Evolutionary conservation across 2,797 vertebrate species (phyloP).

Genomic region (Dicrostonyx torquatus): DNA sequence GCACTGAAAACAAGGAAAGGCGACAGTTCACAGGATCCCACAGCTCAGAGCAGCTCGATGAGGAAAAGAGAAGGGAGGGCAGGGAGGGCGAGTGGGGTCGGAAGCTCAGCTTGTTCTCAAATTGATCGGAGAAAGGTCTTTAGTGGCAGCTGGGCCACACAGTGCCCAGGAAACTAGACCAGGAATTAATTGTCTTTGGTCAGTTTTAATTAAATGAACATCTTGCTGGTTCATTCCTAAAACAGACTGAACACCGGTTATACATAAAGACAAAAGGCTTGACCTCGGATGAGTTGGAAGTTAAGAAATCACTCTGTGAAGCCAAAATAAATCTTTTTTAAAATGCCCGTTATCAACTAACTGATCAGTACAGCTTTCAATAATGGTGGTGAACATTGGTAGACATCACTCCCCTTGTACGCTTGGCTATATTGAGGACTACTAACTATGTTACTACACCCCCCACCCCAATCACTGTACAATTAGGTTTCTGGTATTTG

Average conservation of each 20-base stretch:
- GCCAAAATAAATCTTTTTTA: conserved; percentile 9
- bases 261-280: conserved; percentile 76
- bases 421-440: conserved; percentile 76
- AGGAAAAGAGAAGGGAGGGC: conserved; percentile 59
- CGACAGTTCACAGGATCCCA: conserved; percentile 89
- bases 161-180: conserved; percentile 75
- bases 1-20: conserved; percentile 84
- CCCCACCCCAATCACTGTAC: conserved; percentile 79
- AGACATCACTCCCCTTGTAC: conserved; percentile 77
- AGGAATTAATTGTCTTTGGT: conserved; percentile 81
- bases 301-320: conserved; percentile 71
- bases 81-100: not conserved
- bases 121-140: conserved; percentile 81
- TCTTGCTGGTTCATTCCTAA: conserved; percentile 81
- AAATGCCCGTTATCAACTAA: conserved; percentile 74
- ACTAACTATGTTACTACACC: conserved; percentile 78
- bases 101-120: conserved; percentile 80
- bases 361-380: conserved; percentile 74
- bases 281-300: conserved; percentile 60
- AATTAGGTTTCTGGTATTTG: conserved; percentile 77
- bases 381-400: conserved; percentile 78
- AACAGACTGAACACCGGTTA: conserved; percentile 85
- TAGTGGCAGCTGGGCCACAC: conserved; percentile 75
- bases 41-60: conserved; percentile 81
- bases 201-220: conserved; percentile 73